Evolutionary conservation across 2,797 vertebrate species (phyloP).

Genomic region (Rousettus madagascariensis): DNA sequence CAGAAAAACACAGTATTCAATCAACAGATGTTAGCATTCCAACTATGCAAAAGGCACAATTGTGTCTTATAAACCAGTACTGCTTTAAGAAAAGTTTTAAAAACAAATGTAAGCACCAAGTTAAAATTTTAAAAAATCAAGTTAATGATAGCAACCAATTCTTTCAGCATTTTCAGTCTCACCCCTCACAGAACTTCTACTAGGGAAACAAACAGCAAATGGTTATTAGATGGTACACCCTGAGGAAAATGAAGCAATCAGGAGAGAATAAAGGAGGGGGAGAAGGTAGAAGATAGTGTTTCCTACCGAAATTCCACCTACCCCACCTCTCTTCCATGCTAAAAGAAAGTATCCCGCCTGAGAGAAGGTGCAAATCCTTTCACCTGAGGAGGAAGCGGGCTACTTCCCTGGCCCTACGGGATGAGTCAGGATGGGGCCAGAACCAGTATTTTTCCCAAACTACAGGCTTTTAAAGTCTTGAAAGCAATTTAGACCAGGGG

Average conservation of each 20-base stretch:
- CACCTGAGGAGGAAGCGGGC: background rate
- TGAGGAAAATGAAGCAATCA: background rate
- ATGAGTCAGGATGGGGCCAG: background rate
- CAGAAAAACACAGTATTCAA: background rate
- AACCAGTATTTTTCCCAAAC: slow-evolving; percentile 1
- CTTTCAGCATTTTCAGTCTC: background rate
- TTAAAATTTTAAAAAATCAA: background rate
- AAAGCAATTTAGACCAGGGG: slow-evolving; percentile 2
- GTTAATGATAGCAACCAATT: background rate
- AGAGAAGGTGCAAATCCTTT: background rate
- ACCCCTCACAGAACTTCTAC: background rate
- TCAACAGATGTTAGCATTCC: background rate
- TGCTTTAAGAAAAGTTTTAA: background rate
- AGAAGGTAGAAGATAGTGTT: background rate
- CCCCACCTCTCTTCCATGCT: background rate
- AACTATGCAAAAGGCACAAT: background rate
- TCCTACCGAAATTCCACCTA: background rate
- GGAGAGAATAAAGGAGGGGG: background rate
- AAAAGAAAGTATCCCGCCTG: background rate
- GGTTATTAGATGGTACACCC: background rate
- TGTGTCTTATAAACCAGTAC: background rate
- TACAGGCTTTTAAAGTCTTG: background rate
- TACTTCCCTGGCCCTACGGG: background rate
- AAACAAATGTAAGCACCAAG: background rate
- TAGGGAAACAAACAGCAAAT: background rate